Conservation (phyloP, 2,888 invertebrate genomes). For the Heliconius sara region DNA sequence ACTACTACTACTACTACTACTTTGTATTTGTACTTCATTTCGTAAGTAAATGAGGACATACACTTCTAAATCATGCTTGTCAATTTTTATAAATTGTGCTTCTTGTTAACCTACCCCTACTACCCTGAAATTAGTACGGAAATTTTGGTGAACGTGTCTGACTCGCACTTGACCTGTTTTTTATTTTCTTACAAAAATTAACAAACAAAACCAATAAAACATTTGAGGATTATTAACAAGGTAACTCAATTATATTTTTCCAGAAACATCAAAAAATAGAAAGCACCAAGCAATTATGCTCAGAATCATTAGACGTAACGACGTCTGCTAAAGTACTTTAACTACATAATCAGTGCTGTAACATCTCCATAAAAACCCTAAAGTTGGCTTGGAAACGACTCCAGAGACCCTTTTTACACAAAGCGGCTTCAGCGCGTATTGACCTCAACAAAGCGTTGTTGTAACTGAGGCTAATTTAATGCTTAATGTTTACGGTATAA, state of each 20-base stretch:
- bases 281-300: conserved; percentile 18
- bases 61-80: too few species aligned
- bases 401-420: conserved; percentile 63
- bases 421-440: conserved; percentile 64
- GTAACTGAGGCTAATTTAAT: conserved; percentile 77
- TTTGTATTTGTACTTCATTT: too few species aligned
- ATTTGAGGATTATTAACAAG: neutral
- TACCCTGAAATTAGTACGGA: too few species aligned
- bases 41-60: too few species aligned
- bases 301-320: conserved; percentile 23
- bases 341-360: conserved; percentile 31
- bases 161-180: too few species aligned
- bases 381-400: conserved; percentile 41
- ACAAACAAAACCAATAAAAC: neutral
- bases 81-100: too few species aligned
- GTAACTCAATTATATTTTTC: neutral
- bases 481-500: conserved; percentile 72
- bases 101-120: too few species aligned
- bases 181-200: neutral
- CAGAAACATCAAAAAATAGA: conserved; percentile 13
- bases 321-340: conserved; percentile 31
- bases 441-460: conserved; percentile 71
- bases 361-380: conserved; percentile 37
- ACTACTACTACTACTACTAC: too few species aligned
- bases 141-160: too few species aligned